A percentile compares a stretch with the other conserved stretches of the same genome.
These are phyloP conservation scores for Tenebrio molitor DNA, from an alignment of 1,140 invertebrate species.

Conservation along the genomic window DNA sequence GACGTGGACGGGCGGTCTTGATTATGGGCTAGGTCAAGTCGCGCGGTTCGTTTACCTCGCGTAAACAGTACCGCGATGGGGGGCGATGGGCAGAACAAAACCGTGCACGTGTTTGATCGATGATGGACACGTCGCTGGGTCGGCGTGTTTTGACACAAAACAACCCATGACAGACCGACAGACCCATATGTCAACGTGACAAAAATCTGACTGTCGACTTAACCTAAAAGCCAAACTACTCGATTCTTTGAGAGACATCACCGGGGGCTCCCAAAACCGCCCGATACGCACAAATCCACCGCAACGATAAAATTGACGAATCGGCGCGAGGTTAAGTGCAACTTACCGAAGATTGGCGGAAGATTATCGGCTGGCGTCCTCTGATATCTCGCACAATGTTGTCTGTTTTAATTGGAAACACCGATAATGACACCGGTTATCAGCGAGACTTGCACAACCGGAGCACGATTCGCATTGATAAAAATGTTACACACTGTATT, in stretches of 20 bases:
- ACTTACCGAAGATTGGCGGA: conserved; percentile 26
- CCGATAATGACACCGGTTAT: conserved; percentile 8
- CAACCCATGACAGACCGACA: not conserved
- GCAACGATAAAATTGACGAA: not conserved
- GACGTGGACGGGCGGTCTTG: not conserved
- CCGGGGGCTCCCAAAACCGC: not conserved
- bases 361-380: not conserved
- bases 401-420: not conserved
- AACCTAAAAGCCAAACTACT: conserved; percentile 14
- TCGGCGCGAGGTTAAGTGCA: not conserved
- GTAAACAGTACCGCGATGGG: conserved; percentile 14
- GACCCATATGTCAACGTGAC: conserved; percentile 1
- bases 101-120: not conserved
- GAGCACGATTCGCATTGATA: conserved; percentile 29
- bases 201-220: not conserved
- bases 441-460: conserved; percentile 21
- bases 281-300: not conserved
- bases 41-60: conserved; percentile 37
- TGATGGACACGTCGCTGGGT: conserved; percentile 10
- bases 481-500: conserved; percentile 42
- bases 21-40: conserved; percentile 33
- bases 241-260: too few species aligned
- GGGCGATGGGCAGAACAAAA: not conserved
- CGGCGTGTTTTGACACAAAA: too few species aligned
- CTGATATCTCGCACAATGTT: conserved; percentile 2